Evolutionary conservation across 2,113 vertebrate species (phyloP).

Genomic region (Podiceps cristatus): DNA sequence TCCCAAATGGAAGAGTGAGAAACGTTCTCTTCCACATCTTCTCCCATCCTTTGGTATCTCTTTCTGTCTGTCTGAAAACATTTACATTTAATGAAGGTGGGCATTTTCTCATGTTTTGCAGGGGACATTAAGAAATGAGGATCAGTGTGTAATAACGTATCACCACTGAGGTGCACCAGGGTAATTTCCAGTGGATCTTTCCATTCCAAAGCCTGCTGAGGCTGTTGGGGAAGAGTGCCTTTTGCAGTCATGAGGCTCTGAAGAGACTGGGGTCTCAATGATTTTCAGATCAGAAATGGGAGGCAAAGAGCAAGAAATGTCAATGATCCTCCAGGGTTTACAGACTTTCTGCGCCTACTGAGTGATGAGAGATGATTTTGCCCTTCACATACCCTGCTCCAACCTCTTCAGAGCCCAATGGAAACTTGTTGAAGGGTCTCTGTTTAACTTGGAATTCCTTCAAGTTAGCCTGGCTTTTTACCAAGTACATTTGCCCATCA

Average conservation of each 20-base stretch:
- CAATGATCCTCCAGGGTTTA: neutral
- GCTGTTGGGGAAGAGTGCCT: neutral
- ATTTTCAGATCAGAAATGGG: neutral
- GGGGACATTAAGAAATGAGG: neutral
- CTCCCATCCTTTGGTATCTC: neutral
- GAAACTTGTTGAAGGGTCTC: neutral
- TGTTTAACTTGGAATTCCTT: slow-evolving; percentile 5
- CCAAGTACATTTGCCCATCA: neutral
- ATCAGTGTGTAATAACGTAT: neutral
- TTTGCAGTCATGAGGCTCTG: neutral
- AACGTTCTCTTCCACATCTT: neutral
- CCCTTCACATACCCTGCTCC: neutral
- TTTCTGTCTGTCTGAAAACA: neutral
- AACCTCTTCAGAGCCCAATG: neutral
- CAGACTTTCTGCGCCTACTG: neutral
- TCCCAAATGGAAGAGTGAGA: neutral
- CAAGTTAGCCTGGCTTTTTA: neutral
- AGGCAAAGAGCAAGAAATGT: neutral
- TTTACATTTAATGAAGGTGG: neutral
- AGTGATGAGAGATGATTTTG: neutral
- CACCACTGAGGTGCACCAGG: neutral
- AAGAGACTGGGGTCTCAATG: neutral
- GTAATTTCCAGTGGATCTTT: neutral
- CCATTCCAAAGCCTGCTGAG: neutral
- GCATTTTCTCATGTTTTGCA: neutral